Evolutionary conservation across 1,140 invertebrate species (phyloP).

Genomic region (Myzus persicae): DNA sequence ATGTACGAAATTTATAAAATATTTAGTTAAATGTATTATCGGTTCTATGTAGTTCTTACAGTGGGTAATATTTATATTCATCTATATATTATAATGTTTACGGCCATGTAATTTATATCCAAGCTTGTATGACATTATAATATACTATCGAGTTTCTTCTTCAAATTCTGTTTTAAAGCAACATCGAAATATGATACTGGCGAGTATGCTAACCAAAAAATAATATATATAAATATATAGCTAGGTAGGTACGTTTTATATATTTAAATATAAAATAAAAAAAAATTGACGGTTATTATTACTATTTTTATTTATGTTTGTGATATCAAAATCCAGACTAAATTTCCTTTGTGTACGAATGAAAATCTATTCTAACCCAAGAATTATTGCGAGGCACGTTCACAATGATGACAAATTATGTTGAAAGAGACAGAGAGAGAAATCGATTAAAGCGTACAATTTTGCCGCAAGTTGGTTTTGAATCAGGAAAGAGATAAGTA

Average conservation of each 20-base stretch:
- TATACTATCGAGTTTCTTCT: constrained; percentile 15
- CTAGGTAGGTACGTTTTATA: background rate
- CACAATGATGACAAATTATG: constrained; percentile 10
- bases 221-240: background rate
- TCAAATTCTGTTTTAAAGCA: background rate
- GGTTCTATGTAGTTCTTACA: background rate
- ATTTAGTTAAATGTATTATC: background rate
- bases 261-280: background rate
- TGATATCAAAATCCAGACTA: background rate
- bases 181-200: background rate
- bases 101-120: background rate
- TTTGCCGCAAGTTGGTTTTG: background rate
- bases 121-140: background rate
- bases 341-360: background rate
- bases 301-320: background rate
- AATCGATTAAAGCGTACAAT: constrained; percentile 28
- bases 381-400: background rate
- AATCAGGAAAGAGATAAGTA: constrained; percentile 6
- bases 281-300: background rate
- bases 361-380: background rate
- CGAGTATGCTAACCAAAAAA: background rate
- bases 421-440: background rate
- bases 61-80: background rate
- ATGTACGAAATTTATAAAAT: background rate
- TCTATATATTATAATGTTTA: background rate